Evolutionary conservation across 2,113 vertebrate genomes (phyloP).

Genomic region (Triplophysa rosa): DNA sequence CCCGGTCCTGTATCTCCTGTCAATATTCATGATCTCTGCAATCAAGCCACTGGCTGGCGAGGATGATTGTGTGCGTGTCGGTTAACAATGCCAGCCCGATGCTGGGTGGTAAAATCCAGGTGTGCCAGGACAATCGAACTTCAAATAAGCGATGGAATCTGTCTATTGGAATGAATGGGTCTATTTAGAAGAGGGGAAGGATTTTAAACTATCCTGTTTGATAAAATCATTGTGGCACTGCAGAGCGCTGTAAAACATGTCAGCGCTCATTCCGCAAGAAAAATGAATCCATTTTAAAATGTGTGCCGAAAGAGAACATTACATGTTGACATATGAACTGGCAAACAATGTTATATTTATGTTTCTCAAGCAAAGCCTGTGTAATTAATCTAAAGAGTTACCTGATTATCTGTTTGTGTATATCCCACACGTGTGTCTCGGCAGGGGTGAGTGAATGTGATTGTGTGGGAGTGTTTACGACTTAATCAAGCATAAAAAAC

Average conservation of each 20-base stretch:
- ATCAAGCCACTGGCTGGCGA: constrained; percentile 35
- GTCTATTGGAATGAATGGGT: constrained; percentile 48
- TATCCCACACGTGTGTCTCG: constrained; percentile 11
- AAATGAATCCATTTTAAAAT: constrained; percentile 47
- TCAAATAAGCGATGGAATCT: constrained; percentile 45
- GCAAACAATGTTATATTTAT: constrained; percentile 40
- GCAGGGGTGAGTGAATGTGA: constrained; percentile 14
- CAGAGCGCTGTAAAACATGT: constrained; percentile 50
- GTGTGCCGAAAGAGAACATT: constrained; percentile 32
- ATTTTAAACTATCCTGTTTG: constrained; percentile 41
- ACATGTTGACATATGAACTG: constrained; percentile 39
- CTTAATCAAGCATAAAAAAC: neutral
- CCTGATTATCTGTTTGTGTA: constrained; percentile 22
- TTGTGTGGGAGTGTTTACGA: constrained; percentile 19
- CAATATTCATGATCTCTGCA: constrained; percentile 63
- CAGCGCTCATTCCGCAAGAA: constrained; percentile 41
- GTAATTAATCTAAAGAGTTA: constrained; percentile 26
- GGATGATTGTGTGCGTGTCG: constrained; percentile 30
- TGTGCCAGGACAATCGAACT: constrained; percentile 35
- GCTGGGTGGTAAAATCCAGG: constrained; percentile 22
- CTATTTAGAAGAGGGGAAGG: constrained; percentile 43
- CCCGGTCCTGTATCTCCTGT: constrained; percentile 58
- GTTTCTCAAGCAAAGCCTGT: constrained; percentile 19
- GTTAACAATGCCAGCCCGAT: constrained; percentile 22
- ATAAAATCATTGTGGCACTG: constrained; percentile 35